Conservation (phyloP, 2,888 invertebrate species). For the Ophion slaviceki region DNA sequence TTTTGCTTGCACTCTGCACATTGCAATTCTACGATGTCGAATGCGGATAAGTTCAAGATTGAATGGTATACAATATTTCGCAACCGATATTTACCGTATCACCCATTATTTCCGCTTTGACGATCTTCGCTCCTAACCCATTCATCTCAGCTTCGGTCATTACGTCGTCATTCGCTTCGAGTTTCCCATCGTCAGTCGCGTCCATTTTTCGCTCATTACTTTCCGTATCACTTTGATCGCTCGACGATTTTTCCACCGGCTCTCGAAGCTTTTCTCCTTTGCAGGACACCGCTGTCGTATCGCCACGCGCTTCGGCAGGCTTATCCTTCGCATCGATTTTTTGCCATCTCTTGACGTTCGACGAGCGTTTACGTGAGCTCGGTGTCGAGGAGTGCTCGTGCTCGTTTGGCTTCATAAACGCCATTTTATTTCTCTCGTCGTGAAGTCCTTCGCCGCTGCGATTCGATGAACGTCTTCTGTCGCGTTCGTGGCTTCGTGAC, state of each 20-base stretch:
- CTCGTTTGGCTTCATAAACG: conserved; percentile 75
- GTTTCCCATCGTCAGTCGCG: conserved; percentile 52
- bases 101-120: conserved; percentile 98
- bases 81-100: conserved; percentile 84
- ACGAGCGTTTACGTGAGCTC: conserved; percentile 51
- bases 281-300: neutral
- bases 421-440: conserved; percentile 59
- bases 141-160: conserved; percentile 94
- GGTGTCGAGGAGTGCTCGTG: conserved; percentile 63
- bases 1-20: neutral
- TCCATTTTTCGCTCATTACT: conserved; percentile 59
- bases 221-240: conserved; percentile 49
- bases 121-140: conserved; percentile 93
- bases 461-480: conserved; percentile 60
- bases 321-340: conserved; percentile 69
- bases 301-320: neutral
- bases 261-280: neutral
- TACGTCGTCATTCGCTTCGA: conserved; percentile 39
- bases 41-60: neutral
- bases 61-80: neutral
- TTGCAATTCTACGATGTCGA: neutral
- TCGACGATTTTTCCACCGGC: conserved; percentile 40
- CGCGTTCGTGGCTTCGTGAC: conserved; percentile 69
- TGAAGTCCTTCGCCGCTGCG: conserved; percentile 56
- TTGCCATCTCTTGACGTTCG: conserved; percentile 73